Evolutionary conservation across 1,140 invertebrate species (phyloP).

Genomic region (Bombus consobrinus): DNA sequence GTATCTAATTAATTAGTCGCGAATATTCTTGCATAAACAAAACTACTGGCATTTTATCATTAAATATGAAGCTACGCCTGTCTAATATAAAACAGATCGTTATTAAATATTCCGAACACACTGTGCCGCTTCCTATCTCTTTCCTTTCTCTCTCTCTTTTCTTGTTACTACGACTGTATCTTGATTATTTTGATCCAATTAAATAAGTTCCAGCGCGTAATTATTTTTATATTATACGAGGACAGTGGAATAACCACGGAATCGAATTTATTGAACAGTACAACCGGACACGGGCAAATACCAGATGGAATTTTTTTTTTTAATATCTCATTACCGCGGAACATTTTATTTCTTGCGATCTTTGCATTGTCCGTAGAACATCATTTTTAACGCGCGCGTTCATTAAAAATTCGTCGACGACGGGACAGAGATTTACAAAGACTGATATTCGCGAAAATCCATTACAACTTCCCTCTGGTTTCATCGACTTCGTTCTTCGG

Average conservation of each 20-base stretch:
- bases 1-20: not conserved
- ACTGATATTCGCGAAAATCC: not conserved
- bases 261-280: not conserved
- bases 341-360: not conserved
- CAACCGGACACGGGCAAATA: not conserved
- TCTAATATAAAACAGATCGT: not conserved
- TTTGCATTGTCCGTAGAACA: not conserved
- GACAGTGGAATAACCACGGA: not conserved
- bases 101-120: not conserved
- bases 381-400: not conserved
- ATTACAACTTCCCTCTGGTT: too few species aligned
- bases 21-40: too few species aligned
- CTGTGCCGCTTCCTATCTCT: not conserved
- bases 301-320: not conserved
- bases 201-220: not conserved
- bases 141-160: not conserved
- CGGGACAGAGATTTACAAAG: too few species aligned
- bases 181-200: not conserved
- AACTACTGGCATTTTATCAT: not conserved
- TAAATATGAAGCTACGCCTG: not conserved
- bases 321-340: not conserved
- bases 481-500: not conserved
- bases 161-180: rapidly evolving
- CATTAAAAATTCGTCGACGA: not conserved
- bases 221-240: not conserved